Evolutionary conservation across 2,113 vertebrate genomes (phyloP), one percentile per base, ranked within the genome.

Genomic region (Progne subis): DNA sequence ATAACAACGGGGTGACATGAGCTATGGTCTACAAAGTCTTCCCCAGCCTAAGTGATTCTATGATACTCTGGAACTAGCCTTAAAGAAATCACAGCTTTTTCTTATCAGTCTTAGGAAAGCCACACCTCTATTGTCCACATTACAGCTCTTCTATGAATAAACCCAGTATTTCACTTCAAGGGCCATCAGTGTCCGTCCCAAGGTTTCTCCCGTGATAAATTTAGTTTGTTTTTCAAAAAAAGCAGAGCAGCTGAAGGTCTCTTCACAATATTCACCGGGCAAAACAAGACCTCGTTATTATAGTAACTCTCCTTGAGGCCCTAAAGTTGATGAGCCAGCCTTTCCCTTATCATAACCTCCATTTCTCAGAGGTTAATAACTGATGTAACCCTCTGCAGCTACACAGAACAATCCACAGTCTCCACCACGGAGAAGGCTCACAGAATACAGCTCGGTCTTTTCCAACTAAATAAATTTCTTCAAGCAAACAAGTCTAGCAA

Each of bases 311-410:
- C 53, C 53, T 82, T 64, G 71, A 53, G 71, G 39, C 67, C 71
- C 70, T 80, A 57, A 52, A 72, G 55, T 81, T 1, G 2, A 80
- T 0, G 1, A 65, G 68, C 70, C 88, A 86, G 31, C 41, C 34
- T 61, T 53, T 84, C 53, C 50, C 57, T 82, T 60, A 65, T 52
- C 39, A 44, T 39, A 77, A 86, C 84, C 64, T 53, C 90, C 7
- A 94, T 89, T 94, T 86, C 80, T 71, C 87, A 95, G 81, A 89
- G 74, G 82, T 95, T 95, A 95, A 84, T 93, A 94, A 81, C 67
- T 88, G 31, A 69, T 61, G 7, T 74, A 13, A 65, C 78, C 52
- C 18, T 80, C 59, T 70, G 69, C 88, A 86, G 50, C 74, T 89
- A 56, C 71, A 53, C 34, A 71, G 46, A 89, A 41, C 46, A 53